A percentile compares a stretch with the other conserved stretches of the same genome.
These are phyloP conservation scores for Pteria penguin DNA, from an alignment of 2,888 invertebrate species.

Conservation along the genomic window DNA sequence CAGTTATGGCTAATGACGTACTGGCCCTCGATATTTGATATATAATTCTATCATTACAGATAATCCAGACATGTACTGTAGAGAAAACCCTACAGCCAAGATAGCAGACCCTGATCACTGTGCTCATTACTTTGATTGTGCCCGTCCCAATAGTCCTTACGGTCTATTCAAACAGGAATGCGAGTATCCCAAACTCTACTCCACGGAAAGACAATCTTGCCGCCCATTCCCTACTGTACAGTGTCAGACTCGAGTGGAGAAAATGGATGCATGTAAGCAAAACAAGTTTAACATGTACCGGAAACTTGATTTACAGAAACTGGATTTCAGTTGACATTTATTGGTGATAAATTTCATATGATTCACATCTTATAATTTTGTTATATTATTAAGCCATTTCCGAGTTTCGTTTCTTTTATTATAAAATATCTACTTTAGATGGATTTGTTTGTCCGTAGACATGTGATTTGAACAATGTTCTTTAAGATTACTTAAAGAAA, in stretches of 20 bases:
- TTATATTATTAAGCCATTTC: too few species aligned
- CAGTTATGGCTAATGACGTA: too few species aligned
- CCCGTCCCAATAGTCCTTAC: slow-evolving; percentile 40
- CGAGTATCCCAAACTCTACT: slow-evolving; percentile 63
- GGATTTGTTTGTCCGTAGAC: too few species aligned
- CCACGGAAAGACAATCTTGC: slow-evolving; percentile 49
- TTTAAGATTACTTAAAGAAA: too few species aligned
- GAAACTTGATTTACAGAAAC: too few species aligned
- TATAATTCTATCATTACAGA: slow-evolving; percentile 37
- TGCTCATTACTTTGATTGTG: slow-evolving; percentile 66
- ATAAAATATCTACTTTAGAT: too few species aligned
- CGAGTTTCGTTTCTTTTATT: too few species aligned
- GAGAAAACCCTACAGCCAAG: slow-evolving; percentile 35
- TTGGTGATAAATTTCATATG: too few species aligned
- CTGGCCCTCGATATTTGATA: too few species aligned
- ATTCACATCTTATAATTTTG: too few species aligned
- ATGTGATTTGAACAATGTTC: too few species aligned
- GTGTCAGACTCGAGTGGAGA: slow-evolving; percentile 57
- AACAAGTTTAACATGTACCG: neutral
- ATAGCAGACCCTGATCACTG: slow-evolving; percentile 57
- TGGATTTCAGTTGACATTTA: too few species aligned
- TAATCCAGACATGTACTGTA: slow-evolving; percentile 54
- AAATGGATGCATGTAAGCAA: slow-evolving; percentile 38
- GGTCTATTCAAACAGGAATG: slow-evolving; percentile 57
- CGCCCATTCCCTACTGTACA: slow-evolving; percentile 53